A percentile compares a stretch with the other conserved stretches of the same genome.
phyloP scores from a whole-genome alignment of 2,888 invertebrate genomes.

The Cerastoderma edule region DNA sequence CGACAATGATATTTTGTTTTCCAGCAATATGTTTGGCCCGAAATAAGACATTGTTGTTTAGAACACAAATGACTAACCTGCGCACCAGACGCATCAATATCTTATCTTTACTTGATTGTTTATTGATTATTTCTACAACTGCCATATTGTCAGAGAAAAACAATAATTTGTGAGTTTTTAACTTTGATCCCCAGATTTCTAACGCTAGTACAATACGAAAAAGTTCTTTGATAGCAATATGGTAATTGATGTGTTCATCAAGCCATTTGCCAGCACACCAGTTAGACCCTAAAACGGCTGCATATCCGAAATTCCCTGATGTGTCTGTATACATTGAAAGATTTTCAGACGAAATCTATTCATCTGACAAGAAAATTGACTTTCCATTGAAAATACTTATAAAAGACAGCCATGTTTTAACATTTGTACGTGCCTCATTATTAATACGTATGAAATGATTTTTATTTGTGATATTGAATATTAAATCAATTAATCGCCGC shows the following conservation, averaged over 20 bases:
- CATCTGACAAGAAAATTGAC: constrained; percentile 43
- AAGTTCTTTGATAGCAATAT: constrained; percentile 26
- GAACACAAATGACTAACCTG: neutral
- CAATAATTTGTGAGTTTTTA: constrained; percentile 34
- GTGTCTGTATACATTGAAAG: constrained; percentile 39
- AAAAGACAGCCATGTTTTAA: constrained; percentile 36
- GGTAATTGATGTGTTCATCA: neutral
- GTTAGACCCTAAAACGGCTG: constrained; percentile 34
- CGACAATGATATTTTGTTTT: constrained; percentile 1
- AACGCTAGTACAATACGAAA: constrained; percentile 31
- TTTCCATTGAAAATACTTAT: constrained; percentile 45
- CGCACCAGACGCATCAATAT: neutral
- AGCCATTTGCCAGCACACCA: constrained; percentile 30
- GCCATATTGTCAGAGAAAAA: constrained; percentile 38
- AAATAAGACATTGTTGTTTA: constrained; percentile 16
- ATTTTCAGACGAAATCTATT: constrained; percentile 23
- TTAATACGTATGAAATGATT: constrained; percentile 17
- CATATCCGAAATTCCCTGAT: constrained; percentile 34
- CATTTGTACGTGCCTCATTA: constrained; percentile 33
- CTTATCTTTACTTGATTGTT: constrained; percentile 24
- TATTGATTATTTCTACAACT: constrained; percentile 28
- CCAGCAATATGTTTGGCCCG: constrained; percentile 22
- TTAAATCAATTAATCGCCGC: constrained; percentile 38
- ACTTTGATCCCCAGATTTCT: constrained; percentile 35
- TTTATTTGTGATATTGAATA: constrained; percentile 15